Base-by-base conservation (phyloP, 2,797 vertebrate genomes). In the Oryzias sinensis region DNA sequence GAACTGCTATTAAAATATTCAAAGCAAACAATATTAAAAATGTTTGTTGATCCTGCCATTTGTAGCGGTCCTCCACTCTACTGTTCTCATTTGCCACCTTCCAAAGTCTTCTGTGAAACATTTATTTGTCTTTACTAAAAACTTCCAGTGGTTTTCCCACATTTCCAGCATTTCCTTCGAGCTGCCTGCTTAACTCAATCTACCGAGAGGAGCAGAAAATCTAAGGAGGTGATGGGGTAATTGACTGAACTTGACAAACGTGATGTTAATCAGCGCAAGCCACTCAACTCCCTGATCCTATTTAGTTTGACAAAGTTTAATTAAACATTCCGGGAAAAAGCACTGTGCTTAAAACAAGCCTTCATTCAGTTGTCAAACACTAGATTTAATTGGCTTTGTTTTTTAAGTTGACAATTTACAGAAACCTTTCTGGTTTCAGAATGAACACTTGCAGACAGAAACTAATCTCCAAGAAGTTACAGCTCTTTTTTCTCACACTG, bases 251-350 rank as follows among this genome's bases (percentile, higher is more conserved):
- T 53, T 51, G 70, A 66, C 71, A 53, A 76, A 68, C 53, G 33
- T 54, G 56, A 54, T 65, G 65, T 59, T 72, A 74, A 76, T 81
- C 60, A 65, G 66, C 0, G n/a, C 2, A 2, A 59, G 45, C 43
- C 48, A 46, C 46, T 62, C 66, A 65, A 70, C 55, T 47, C 59
- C 67, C 65, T 65, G 50, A 77, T 74, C 63, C 70, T 65, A 56
- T 70, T 74, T 62, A 77, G 57, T 56, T 74, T 62, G 60, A 79
- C 62, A 50, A 55, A 69, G 57, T 73, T 79, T 76, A 75, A 79
- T 62, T 62, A 71, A 80, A 63, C 56, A 55, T 50, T 65, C 68
- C 20, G 20, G 76, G 70, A 41, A 27, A 62, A 45, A 46, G 45
- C 17, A 17, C 27, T 64, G 17, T 17, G 18, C 56, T 59, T 45